Base-by-base conservation (phyloP, 2,888 invertebrate species). In the Tiliacea aurago region DNA sequence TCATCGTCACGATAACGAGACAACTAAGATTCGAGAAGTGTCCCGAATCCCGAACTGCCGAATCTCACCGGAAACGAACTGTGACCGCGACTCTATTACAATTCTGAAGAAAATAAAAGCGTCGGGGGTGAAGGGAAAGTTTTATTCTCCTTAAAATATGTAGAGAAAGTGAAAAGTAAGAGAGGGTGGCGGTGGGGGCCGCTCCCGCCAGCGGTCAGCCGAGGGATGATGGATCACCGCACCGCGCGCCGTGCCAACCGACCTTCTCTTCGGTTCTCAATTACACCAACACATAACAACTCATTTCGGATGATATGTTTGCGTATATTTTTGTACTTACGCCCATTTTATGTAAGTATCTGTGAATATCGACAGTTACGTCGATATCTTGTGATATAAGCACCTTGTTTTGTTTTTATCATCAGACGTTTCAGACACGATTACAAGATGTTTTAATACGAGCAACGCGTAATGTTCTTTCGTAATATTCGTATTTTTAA, bases 141-240 rank as follows among this genome's bases (percentile, higher is more conserved):
- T 96, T 95, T 94, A 95, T 95, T 96, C 95, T 95, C 93, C 94
- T 96, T 96, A 95, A 96, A 96, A 96, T 96, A 96, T 96, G 96
- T 96, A 96, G 96, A 95, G 96, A 94, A 95, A 96, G 96, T 95
- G 96, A 95, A 96, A 95, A 96, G 95, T 95, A 95, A 94, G 94
- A 93, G 93, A 91, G 92, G 91, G 91, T 92, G 88, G 90, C 81
- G 88, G 88, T 78, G 88, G 85, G 89, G 87, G 84, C 68, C 68
- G 84, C 81, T 49, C 79, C 90, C 92, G 92, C 91, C 91, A 92
- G 93, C 94, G 95, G 94, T 95, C 95, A 95, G 94, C 91, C 92
- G 89, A 91, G 93, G 96, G 94, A 96, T 96, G 96, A 96, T 96
- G 96, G 96, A 96, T 96, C 95, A 95, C 96, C 94, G 91, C 92